Evolutionary conservation across 2,888 invertebrate genomes (phyloP).

Genomic region (Ennomos erosarius): DNA sequence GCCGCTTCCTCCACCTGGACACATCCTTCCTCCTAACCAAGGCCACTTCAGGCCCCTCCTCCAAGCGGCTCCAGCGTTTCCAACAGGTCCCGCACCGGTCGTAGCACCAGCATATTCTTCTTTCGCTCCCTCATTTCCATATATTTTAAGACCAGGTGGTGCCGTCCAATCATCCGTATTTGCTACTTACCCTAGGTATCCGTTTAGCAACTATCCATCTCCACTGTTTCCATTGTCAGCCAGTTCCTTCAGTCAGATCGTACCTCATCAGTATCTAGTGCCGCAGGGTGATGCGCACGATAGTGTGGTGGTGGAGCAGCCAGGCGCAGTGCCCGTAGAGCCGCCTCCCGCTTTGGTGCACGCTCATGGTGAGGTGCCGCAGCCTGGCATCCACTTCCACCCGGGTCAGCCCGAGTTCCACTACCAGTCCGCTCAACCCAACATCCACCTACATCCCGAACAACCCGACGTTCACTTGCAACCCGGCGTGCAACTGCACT

Average conservation of each 20-base stretch:
- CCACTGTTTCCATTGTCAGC: conserved; percentile 55
- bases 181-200: conserved; percentile 77
- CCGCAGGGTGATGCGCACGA: conserved; percentile 51
- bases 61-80: conserved; percentile 55
- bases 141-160: conserved; percentile 75
- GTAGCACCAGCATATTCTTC: conserved; percentile 48
- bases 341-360: conserved; percentile 50
- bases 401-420: conserved; percentile 41
- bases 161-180: conserved; percentile 76
- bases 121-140: conserved; percentile 61
- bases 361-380: conserved; percentile 47
- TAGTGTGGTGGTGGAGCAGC: conserved; percentile 55
- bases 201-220: conserved; percentile 65
- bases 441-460: conserved; percentile 35
- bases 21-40: conserved; percentile 54
- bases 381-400: conserved; percentile 30
- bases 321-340: conserved; percentile 49
- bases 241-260: conserved; percentile 47
- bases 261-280: conserved; percentile 64
- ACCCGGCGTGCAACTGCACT: conserved; percentile 34
- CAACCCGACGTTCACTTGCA: conserved; percentile 39
- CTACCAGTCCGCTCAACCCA: conserved; percentile 33
- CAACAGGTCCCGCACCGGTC: conserved; percentile 52
- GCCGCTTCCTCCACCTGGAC: conserved; percentile 53
- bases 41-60: conserved; percentile 59